These are phyloP conservation scores for Dromococcyx pavoninus DNA, from an alignment of 2,797 vertebrate species.

Conservation along the genomic window DNA sequence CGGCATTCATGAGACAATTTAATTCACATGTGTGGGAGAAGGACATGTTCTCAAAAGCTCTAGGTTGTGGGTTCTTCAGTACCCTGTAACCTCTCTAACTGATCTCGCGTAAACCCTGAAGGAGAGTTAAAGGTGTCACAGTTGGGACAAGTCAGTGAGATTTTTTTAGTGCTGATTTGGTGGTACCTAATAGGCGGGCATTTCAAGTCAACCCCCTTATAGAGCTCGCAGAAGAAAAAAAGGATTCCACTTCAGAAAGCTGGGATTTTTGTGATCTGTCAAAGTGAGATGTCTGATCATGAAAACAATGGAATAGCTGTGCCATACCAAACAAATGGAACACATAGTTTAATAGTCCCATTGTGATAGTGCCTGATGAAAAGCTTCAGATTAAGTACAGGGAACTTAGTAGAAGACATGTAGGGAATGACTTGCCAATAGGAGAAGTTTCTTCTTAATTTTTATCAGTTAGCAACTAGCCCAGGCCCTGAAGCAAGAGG, in stretches of 20 bases:
- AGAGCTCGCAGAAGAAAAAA: neutral
- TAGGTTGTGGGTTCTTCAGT: neutral
- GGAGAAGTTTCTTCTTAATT: constrained; percentile 14
- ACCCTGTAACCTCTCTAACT: neutral
- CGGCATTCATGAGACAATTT: neutral
- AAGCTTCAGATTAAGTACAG: constrained; percentile 8
- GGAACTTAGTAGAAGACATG: neutral
- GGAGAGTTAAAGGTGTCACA: neutral
- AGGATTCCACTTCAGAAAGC: neutral
- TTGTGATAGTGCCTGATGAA: neutral
- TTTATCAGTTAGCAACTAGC: constrained; percentile 39
- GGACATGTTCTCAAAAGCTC: neutral
- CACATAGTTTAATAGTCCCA: neutral
- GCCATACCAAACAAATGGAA: neutral
- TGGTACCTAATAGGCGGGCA: neutral
- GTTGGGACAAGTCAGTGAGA: neutral
- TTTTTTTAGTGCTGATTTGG: neutral
- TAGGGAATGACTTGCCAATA: neutral
- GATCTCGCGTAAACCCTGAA: neutral
- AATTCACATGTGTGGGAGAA: neutral
- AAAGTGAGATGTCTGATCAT: neutral
- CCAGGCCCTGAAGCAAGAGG: constrained; percentile 6
- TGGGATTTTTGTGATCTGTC: neutral
- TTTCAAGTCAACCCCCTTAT: neutral
- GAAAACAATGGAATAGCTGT: neutral